Evolutionary conservation across 53 echinoderm and acorn worm species (phyloP).

Genomic region (Mesocentrotus franciscanus): DNA sequence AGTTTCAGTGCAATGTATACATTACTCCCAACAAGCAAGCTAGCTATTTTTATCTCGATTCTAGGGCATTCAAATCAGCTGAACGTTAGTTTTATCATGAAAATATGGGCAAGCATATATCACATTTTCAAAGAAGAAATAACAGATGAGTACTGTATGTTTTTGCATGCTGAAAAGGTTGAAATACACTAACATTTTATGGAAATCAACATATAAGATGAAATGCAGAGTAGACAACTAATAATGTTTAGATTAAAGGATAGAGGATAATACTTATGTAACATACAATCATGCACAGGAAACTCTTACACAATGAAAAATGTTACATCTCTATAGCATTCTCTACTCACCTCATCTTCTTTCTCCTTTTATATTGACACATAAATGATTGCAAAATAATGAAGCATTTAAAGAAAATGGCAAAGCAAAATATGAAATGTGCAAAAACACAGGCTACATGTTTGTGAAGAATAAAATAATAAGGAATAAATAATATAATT

Average conservation of each 20-base stretch:
- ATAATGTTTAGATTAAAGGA: background rate
- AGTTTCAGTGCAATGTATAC: conserved; percentile 3
- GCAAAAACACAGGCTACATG: background rate
- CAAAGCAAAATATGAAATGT: background rate
- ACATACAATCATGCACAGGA: background rate
- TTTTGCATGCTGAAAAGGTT: too few species aligned
- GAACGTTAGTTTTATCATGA: background rate
- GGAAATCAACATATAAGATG: too few species aligned
- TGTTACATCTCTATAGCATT: background rate
- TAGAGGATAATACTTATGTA: background rate
- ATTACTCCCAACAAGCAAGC: background rate
- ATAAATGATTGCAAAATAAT: conserved; percentile 6
- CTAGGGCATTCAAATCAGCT: background rate
- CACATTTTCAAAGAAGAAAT: background rate
- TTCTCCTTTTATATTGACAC: conserved; percentile 47
- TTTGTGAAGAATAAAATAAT: background rate
- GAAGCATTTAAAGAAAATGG: conserved; percentile 31
- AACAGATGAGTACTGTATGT: too few species aligned
- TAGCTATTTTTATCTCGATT: background rate
- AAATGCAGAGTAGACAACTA: background rate
- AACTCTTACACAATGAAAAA: background rate
- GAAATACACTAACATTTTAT: too few species aligned
- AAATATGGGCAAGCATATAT: background rate
- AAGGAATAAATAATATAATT: background rate
- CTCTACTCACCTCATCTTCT: conserved; percentile 53